Percentiles rank a stretch among this genome's conserved stretches.
phyloP scores from a whole-genome alignment of 2,797 vertebrate species.

The Monodelphis domestica region DNA sequence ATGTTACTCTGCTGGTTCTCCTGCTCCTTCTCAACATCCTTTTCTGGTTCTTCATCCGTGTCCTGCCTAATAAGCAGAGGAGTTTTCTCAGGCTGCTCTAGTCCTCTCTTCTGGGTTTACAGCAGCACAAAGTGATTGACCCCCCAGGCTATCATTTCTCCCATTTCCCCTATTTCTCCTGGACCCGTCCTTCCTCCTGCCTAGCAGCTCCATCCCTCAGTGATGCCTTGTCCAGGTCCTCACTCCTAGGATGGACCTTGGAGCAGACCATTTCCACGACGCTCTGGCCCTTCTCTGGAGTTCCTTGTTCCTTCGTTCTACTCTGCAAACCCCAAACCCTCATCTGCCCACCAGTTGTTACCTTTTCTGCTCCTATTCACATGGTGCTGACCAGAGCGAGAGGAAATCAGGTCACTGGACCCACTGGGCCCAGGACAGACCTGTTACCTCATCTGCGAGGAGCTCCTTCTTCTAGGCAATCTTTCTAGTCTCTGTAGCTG shows the following conservation, averaged over 20 bases:
- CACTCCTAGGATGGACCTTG: neutral
- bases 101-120: neutral
- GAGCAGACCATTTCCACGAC: neutral
- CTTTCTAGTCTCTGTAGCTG: neutral
- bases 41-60: neutral
- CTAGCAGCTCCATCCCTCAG: neutral
- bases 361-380: neutral
- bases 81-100: neutral
- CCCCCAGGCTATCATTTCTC: neutral
- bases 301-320: neutral
- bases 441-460: neutral
- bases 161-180: neutral
- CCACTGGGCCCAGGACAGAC: neutral
- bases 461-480: neutral
- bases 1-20: neutral
- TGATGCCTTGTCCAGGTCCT: neutral
- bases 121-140: too few species aligned
- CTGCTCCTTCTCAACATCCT: neutral
- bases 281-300: neutral
- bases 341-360: neutral
- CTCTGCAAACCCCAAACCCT: neutral
- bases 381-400: neutral
- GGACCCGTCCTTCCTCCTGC: neutral
- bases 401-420: neutral
- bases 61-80: neutral